Evolutionary conservation across 2,797 vertebrate genomes (phyloP).

Genomic region (Amphiprion clarkii): DNA sequence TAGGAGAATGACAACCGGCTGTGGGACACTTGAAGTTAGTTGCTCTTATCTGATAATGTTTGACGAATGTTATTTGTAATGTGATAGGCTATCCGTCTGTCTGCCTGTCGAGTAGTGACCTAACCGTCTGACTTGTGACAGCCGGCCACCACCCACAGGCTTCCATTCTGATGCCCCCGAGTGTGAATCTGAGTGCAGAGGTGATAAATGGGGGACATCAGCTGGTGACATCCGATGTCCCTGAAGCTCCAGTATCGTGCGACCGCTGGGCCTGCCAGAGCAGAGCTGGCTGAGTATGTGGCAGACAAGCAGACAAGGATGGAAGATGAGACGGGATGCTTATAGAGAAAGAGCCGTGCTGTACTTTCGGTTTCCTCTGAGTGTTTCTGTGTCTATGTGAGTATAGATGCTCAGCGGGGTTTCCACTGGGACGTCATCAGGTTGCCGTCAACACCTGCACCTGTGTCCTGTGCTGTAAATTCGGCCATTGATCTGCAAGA

Average conservation of each 20-base stretch:
- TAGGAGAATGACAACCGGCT: constrained; percentile 19
- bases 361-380: constrained; percentile 32
- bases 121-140: constrained; percentile 41
- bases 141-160: constrained; percentile 28
- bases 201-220: constrained; percentile 72
- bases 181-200: constrained; percentile 60
- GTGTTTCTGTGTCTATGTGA: constrained; percentile 4
- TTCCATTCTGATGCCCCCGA: constrained; percentile 42
- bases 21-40: constrained; percentile 21
- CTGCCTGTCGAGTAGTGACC: constrained; percentile 40
- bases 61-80: constrained; percentile 48
- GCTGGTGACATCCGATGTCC: constrained; percentile 59
- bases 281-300: constrained; percentile 15
- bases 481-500: not conserved
- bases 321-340: constrained; percentile 43
- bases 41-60: constrained; percentile 46
- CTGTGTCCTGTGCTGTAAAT: not conserved
- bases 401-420: constrained; percentile 8
- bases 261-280: constrained; percentile 29
- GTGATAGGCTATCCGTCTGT: constrained; percentile 40
- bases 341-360: constrained; percentile 14
- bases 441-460: constrained; percentile 41
- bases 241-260: constrained; percentile 57
- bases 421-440: constrained; percentile 27
- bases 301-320: constrained; percentile 29